These are phyloP conservation scores for Epicauta chinensis DNA, from an alignment of 1,140 invertebrate genomes.

Conservation along the genomic window DNA sequence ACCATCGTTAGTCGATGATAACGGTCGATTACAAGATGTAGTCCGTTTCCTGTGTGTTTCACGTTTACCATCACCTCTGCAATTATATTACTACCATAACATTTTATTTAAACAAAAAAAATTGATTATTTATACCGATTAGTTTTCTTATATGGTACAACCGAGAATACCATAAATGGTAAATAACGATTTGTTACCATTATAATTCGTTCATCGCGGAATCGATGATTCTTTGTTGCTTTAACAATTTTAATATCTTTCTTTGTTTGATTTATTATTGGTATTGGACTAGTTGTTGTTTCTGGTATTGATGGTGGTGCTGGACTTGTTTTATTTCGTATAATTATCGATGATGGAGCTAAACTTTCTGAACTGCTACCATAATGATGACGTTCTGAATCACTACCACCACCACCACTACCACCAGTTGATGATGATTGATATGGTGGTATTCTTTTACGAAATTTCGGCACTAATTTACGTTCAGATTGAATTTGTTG, in stretches of 20 bases:
- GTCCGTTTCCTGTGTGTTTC: constrained; percentile 73
- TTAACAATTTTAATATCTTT: constrained; percentile 55
- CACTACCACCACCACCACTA: constrained; percentile 31
- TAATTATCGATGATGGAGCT: constrained; percentile 35
- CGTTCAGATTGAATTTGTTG: constrained; percentile 13
- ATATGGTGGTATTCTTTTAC: constrained; percentile 48
- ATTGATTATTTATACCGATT: constrained; percentile 59
- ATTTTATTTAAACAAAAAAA: too few relatives aligned
- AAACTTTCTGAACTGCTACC: constrained; percentile 71
- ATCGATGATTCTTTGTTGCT: constrained; percentile 55
- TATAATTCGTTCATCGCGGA: constrained; percentile 71
- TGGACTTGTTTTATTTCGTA: constrained; percentile 36
- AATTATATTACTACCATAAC: too few relatives aligned
- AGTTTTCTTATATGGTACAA: constrained; percentile 70
- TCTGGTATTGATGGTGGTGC: constrained; percentile 47
- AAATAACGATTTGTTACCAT: constrained; percentile 61
- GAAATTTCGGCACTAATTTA: constrained; percentile 33
- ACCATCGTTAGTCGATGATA: constrained; percentile 77
- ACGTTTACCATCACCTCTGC: constrained; percentile 66
- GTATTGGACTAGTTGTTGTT: too few relatives aligned
- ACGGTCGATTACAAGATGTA: constrained; percentile 70
- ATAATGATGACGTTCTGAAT: constrained; percentile 45
- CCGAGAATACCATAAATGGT: constrained; percentile 78
- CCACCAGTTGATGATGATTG: constrained; percentile 41
- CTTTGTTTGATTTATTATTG: too few relatives aligned